Evolutionary conservation across 2,797 vertebrate genomes (phyloP), one percentile per base, ranked within the genome.

Genomic region (Astyanax mexicanus): DNA sequence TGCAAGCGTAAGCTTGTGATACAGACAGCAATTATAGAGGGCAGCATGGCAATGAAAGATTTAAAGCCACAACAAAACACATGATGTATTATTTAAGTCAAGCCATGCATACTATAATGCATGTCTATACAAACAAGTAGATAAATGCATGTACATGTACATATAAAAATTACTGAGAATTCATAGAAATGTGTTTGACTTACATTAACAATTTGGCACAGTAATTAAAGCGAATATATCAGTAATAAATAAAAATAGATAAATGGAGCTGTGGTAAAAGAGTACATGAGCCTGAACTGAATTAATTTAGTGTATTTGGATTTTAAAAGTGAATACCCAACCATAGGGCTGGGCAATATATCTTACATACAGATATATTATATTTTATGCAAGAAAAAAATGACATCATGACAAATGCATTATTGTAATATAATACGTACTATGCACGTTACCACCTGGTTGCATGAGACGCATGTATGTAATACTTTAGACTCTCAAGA

Each of bases 11-110:
- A n/a, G n/a, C n/a, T 61, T 69, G 74, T 78, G 77, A 78, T n/a
- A n/a, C n/a, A 80, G 69, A 7, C n/a, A n/a, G n/a, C 78, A 86
- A 80, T 87, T 84, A 81, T 62, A 75, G 32, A 83, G 84, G 77
- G 74, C 51, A 72, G 58, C 55, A 67, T 64, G 25, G 2, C 73
- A 71, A 38, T 69, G 69, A 83, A 86, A 83, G 68, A 84, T 82
- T 85, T 52, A 81, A 55, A 69, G 44, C 54, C 77, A 54, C 58
- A 69, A 81, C 66, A 81, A 85, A 87, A 77, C 47, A 38, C 52
- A 37, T 49, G 71, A 51, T 81, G 1, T 69, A 82, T 84, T 75
- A 68, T 87, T 79, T 44, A 84, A 74, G 52, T 45, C 5, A 5
- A 44, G 32, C 44, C 12, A 44, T 27, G 25, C 25, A 42, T 60